Evolutionary conservation across 2,797 vertebrate genomes (phyloP).

Genomic region (Melanotaenia boesemani): DNA sequence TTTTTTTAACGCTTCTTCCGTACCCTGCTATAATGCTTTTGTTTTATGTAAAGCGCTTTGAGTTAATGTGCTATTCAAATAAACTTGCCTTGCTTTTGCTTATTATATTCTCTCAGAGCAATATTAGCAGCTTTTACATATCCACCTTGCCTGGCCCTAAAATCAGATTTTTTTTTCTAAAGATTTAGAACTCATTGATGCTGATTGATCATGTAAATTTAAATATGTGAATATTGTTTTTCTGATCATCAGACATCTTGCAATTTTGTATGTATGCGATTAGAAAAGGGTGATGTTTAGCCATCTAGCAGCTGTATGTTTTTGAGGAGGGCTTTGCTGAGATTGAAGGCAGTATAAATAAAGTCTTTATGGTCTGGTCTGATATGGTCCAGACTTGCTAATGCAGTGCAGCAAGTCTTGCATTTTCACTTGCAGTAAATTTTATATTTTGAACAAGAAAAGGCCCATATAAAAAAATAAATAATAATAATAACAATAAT

Average conservation of each 20-base stretch:
- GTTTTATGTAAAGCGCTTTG: no score
- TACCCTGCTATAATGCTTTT: no score
- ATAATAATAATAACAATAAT: neutral
- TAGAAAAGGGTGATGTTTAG: no score
- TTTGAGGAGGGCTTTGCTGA: neutral
- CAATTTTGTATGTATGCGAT: no score
- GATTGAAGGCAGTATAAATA: neutral
- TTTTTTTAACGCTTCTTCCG: no score
- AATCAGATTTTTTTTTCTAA: no score
- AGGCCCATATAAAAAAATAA: neutral
- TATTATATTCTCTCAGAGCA: no score
- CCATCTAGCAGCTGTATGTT: neutral
- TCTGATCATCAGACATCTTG: neutral
- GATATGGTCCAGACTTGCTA: conserved; percentile 5
- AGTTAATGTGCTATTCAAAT: no score
- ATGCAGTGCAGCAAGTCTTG: neutral
- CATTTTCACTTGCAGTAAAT: neutral
- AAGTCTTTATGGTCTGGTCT: neutral
- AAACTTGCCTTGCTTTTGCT: no score
- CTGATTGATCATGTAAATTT: neutral
- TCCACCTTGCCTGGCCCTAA: no score
- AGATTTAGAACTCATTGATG: neutral
- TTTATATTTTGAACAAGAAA: neutral
- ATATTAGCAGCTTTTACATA: no score
- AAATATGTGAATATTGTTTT: neutral